A percentile compares a stretch with the other conserved stretches of the same genome.
Evolutionary conservation across 2,113 vertebrate genomes (phyloP).

Genomic region (Percopsis transmontana): DNA sequence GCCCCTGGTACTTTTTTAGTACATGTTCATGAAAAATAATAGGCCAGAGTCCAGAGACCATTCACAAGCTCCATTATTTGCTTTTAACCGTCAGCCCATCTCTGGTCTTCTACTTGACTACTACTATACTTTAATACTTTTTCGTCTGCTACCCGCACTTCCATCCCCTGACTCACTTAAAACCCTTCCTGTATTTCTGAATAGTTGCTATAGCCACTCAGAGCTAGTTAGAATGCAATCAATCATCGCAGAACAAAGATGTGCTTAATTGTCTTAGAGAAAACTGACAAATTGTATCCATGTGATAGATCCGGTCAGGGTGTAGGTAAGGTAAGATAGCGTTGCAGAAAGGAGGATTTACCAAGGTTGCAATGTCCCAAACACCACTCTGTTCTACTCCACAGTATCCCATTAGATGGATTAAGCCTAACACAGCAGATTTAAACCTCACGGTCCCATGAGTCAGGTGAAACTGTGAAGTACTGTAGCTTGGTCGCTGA

Average conservation of each 20-base stretch:
- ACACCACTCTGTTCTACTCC: constrained; percentile 5
- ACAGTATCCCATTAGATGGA: constrained; percentile 22
- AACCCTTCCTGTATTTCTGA: background rate
- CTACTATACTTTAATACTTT: constrained; percentile 8
- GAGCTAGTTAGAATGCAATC: too few species aligned
- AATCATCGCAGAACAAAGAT: too few species aligned
- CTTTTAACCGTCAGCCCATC: constrained; percentile 13
- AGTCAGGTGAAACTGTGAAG: constrained; percentile 37
- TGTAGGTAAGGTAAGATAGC: background rate
- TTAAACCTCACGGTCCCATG: constrained; percentile 24
- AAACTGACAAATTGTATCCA: too few species aligned
- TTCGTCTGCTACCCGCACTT: constrained; percentile 14
- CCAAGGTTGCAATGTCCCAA: background rate
- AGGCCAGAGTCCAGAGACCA: constrained; percentile 10
- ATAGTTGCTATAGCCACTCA: too few species aligned
- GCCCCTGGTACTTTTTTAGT: background rate
- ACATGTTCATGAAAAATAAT: constrained; percentile 35
- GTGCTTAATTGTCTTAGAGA: too few species aligned
- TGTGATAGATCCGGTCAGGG: too few species aligned
- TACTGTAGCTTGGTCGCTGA: constrained; percentile 28
- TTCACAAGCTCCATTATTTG: constrained; percentile 37
- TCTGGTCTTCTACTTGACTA: constrained; percentile 26
- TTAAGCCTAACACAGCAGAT: constrained; percentile 28
- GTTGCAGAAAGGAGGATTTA: background rate
- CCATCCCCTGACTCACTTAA: constrained; percentile 10